Evolutionary conservation across 2,888 invertebrate genomes (phyloP).

Genomic region (Phoronis australis): DNA sequence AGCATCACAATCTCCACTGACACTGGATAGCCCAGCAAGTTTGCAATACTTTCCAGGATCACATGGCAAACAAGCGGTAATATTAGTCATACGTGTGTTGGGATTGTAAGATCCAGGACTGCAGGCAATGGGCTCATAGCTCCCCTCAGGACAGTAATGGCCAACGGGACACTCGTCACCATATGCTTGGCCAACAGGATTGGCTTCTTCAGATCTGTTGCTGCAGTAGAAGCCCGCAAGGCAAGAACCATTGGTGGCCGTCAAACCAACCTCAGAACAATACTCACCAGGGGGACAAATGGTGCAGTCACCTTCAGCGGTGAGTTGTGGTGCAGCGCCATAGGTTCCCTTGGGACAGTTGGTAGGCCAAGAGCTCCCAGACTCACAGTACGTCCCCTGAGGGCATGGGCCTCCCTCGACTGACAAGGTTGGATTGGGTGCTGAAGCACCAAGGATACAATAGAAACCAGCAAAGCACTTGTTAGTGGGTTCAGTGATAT

Average conservation of each 20-base stretch:
- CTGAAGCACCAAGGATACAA: constrained; percentile 28
- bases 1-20: constrained; percentile 34
- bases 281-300: constrained; percentile 43
- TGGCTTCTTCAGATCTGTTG: constrained; percentile 39
- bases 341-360: constrained; percentile 46
- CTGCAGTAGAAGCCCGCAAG: constrained; percentile 41
- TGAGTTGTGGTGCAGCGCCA: constrained; percentile 33
- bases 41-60: constrained; percentile 42
- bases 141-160: constrained; percentile 36
- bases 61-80: constrained; percentile 35
- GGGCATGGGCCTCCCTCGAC: constrained; percentile 34
- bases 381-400: constrained; percentile 40
- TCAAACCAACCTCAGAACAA: constrained; percentile 36
- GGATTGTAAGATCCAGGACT: constrained; percentile 44
- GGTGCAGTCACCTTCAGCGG: constrained; percentile 37
- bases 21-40: constrained; percentile 27
- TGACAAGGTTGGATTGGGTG: constrained; percentile 28
- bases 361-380: constrained; percentile 25
- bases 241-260: constrained; percentile 35
- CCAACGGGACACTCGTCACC: constrained; percentile 47
- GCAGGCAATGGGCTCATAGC: constrained; percentile 37
- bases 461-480: constrained; percentile 32
- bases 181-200: constrained; percentile 34
- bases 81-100: constrained; percentile 23
- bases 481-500: constrained; percentile 29